Evolutionary conservation across 2,113 vertebrate species (phyloP), one percentile per base, ranked within the genome.

Genomic region (Bostrychus sinensis): DNA sequence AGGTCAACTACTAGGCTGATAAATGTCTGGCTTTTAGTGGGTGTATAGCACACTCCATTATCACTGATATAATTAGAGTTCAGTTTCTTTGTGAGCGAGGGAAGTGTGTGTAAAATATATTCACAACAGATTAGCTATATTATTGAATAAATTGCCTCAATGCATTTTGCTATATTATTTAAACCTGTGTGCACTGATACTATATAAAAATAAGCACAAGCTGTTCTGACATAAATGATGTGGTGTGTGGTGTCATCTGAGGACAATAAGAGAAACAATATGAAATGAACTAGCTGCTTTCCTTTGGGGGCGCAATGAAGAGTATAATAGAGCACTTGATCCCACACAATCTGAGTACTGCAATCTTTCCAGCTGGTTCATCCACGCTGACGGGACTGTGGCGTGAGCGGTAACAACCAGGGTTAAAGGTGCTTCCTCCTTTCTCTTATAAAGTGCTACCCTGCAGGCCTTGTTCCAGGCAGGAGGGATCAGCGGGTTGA

Each of bases 291-390:
- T 7, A 66, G 71, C 72, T 65, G 68, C 72, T 80, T 86, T 85
- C 85, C 80, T 69, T 0, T 75, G 74, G 42, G 72, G 83, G 83
- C 64, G 68, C 63, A 62, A 57, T 7, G 28, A 69, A 78, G 61
- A 64, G 30, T 34, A 86, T 77, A 83, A 87, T 73, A 68, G 75
- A 62, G 70, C 63, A 75, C 63, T 75, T 83, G 60, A 78, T 75
- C 41, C 57, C 30, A 73, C 71, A 63, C 60, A 59, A 80, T 67
- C 57, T 20, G 34, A 66, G 43, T 3, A 71, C 4, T 55, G 57
- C 54, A 43, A 34, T 70, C 55, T 13, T 71, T 70, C 66, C 4
- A 8, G 53, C 39, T 60, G 53, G 26, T 16, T 16, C 1, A 41
- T 41, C 30, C 57, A 38, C 34, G 13, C 66, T 42, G 48, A 55